Base-by-base conservation (phyloP, 2,888 invertebrate species). In the Aradus depressus region DNA sequence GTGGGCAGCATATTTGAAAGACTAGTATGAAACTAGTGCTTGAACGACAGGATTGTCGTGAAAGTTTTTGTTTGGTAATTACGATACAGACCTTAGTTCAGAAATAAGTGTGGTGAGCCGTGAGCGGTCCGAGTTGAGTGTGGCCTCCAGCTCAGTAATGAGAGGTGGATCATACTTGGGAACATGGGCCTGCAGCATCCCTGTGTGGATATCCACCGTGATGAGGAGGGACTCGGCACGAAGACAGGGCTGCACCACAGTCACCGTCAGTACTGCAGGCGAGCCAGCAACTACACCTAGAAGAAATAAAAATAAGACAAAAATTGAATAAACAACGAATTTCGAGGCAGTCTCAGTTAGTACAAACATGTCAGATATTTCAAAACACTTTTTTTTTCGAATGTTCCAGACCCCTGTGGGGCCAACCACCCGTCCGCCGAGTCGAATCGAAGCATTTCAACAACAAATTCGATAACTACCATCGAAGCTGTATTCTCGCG, bases 131-230 rank as follows among this genome's bases (percentile, higher is more conserved):
- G 76, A 76, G 64, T 83, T 86, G 4, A 95, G 74, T 35, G 84
- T 81, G 39, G 77, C 73, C 60, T 91, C 89, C 52, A 95, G 75
- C 53, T 92, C 92, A 2, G 79, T 75, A 62, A 87, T 80, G 57
- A 82, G 73, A 25, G 84, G 83, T 52, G 88, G 83, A 59, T 88
- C 82, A 69, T 90, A 90, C 64, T 91, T 90, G 8, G 91, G 91
- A 38, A 95, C 87, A 63, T 93, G 90, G 60, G 90, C 88, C 58
- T 91, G 83, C 61, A 90, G 75, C 70, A 87, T 82, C 0, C 96
- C 96, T 5, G 89, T 89, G 68, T 93, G 92, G 26, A 92, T 90
- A 67, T 95, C 92, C 44, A 96, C 91, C 22, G 92, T 87, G 52
- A 96, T 84, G 52, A 93, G 75, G 58, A 96, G 75, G 67, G 90